Evolutionary conservation across 2,113 vertebrate species (phyloP).

Genomic region (Anhinga rufa): DNA sequence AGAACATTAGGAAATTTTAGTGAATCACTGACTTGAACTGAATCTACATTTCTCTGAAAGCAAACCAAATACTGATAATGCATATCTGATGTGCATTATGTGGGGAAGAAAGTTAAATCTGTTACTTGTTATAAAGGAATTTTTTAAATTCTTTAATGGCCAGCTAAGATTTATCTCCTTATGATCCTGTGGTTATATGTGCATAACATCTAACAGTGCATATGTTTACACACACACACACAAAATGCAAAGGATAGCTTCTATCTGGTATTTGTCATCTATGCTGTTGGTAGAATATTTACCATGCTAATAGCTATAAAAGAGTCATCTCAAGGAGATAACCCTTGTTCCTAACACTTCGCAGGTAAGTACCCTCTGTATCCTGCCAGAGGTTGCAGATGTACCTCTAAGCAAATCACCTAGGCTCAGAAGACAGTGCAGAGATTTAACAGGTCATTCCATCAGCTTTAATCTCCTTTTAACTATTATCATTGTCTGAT

Average conservation of each 20-base stretch:
- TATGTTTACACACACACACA: background rate
- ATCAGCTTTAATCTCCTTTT: background rate
- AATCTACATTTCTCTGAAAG: background rate
- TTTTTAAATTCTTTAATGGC: background rate
- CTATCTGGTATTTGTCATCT: background rate
- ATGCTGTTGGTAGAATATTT: background rate
- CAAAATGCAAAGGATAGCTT: background rate
- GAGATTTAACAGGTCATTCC: background rate
- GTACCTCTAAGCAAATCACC: background rate
- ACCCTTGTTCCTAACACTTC: background rate
- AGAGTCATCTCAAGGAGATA: background rate
- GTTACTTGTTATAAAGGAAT: background rate
- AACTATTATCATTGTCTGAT: background rate
- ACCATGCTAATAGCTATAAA: background rate
- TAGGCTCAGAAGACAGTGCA: background rate
- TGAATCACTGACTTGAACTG: background rate
- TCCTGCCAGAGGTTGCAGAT: background rate
- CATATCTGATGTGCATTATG: background rate
- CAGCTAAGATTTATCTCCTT: background rate
- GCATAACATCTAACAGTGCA: too few species aligned
- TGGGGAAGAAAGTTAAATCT: background rate
- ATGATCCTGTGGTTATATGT: background rate
- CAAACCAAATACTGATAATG: background rate
- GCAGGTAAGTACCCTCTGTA: background rate
- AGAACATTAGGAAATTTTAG: background rate